Conservation (phyloP, 2,888 invertebrate genomes). For the Agonopterix arenella region DNA sequence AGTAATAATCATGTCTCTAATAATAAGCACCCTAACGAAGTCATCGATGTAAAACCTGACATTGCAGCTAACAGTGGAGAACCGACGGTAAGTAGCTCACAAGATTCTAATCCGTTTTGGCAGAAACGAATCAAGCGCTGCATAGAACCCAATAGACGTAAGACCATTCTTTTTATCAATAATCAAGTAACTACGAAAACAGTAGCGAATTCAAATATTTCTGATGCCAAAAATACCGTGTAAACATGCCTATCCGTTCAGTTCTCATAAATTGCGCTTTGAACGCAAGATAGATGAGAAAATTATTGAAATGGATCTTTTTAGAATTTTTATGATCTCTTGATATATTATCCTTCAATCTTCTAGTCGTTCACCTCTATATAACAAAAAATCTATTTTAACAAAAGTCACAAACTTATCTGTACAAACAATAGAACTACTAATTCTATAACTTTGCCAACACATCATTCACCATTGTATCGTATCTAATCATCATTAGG, state of each 20-base stretch:
- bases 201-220: slow-evolving; percentile 30
- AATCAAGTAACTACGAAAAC: slow-evolving; percentile 58
- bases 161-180: slow-evolving; percentile 70
- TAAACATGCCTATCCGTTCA: slow-evolving; percentile 20
- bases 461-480: not conserved
- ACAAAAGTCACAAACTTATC: too few relatives aligned
- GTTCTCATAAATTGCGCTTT: slow-evolving; percentile 56
- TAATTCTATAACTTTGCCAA: not conserved
- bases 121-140: slow-evolving; percentile 58
- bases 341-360: slow-evolving; percentile 42
- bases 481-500: slow-evolving; percentile 12
- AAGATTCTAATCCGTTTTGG: slow-evolving; percentile 70
- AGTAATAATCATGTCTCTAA: slow-evolving; percentile 26
- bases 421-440: not conserved
- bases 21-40: slow-evolving; percentile 29
- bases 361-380: slow-evolving; percentile 15
- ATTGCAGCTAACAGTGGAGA: slow-evolving; percentile 39
- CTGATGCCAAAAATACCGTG: slow-evolving; percentile 23
- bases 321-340: slow-evolving; percentile 52
- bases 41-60: slow-evolving; percentile 30
- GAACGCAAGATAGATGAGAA: slow-evolving; percentile 57
- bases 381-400: not conserved
- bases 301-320: slow-evolving; percentile 31
- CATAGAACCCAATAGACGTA: slow-evolving; percentile 65
- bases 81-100: slow-evolving; percentile 55